A percentile compares a stretch with the other conserved stretches of the same genome.
Evolutionary conservation across 2,797 vertebrate species (phyloP).

Genomic region (Brachyalestes nurse): DNA sequence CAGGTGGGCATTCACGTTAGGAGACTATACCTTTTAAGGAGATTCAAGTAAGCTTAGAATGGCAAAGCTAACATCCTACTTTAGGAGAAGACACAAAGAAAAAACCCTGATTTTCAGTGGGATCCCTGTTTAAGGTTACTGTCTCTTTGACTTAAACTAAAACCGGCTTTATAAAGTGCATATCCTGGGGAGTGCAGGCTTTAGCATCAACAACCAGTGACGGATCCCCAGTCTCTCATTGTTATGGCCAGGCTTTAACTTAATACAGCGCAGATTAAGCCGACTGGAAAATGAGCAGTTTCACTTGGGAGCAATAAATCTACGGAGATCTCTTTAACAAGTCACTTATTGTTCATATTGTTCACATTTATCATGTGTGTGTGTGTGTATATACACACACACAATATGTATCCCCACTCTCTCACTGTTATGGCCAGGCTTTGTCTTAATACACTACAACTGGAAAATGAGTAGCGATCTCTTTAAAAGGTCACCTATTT

Average conservation of each 20-base stretch:
- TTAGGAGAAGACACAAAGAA: constrained; percentile 17
- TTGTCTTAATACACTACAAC: no score
- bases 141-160: constrained; percentile 7
- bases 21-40: constrained; percentile 49
- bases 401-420: no score
- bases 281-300: constrained; percentile 66
- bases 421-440: no score
- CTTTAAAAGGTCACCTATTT: no score
- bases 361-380: constrained; percentile 23
- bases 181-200: background rate
- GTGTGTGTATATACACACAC: background rate
- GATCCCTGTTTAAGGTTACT: constrained; percentile 3
- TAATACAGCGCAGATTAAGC: constrained; percentile 66
- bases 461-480: no score
- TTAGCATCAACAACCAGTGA: constrained; percentile 11
- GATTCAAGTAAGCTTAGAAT: constrained; percentile 1
- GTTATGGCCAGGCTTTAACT: constrained; percentile 29
- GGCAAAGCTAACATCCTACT: constrained; percentile 9
- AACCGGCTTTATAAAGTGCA: background rate
- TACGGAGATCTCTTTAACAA: constrained; percentile 68
- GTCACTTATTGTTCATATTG: constrained; percentile 30
- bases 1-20: constrained; percentile 75
- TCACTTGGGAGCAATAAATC: constrained; percentile 73
- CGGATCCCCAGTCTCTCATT: background rate
- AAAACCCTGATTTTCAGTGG: background rate